Evolutionary conservation across 2,888 invertebrate genomes (phyloP), one percentile per base, ranked within the genome.

Genomic region (Margaritifera margaritifera): DNA sequence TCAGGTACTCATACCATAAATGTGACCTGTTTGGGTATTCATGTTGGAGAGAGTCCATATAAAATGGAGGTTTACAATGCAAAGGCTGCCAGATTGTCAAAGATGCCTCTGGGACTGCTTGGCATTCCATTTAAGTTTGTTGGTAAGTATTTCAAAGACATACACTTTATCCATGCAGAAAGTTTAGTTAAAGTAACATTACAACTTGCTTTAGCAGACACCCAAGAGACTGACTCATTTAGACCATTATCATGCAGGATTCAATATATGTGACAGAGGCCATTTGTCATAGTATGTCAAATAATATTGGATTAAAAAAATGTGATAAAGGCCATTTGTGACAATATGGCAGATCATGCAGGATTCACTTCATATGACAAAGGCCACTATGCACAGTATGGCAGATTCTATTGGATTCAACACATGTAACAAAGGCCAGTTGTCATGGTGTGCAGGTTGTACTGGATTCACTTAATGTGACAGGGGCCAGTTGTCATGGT

Each of bases 121-220:
- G 96, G 97, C 22, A 95, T 96, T 88, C 96, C 96, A 11, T 95
- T 97, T 6, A 96, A 96, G 72, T 98, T 98, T 88, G 96, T 95
- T 82, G 98, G 98, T 92, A 94, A 91, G 92, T 90, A 74, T 57
- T n/a, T 65, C 19, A 64, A 31, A 42, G 24, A n/a, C 19, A 52
- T 27, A 31, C 1, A 54, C 15, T 54, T 27, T 24, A 22, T 63
- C 24, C 19, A 25, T 57, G 24, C 57, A 25, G 22, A 25, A n/a
- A 57, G 2, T 25, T 20, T 20, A 25, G 22, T 25, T 57, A n/a
- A 25, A 57, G 25, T 57, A 18, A 57, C 24, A 25, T 20, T 42
- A 11, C 11, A 11, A 11, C 42, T n/a, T 11, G 11, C 42, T 11
- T 42, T 42, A 11, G 2, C 11, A 42, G 42, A 42, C 1, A 11